Evolutionary conservation across 2,888 invertebrate genomes (phyloP), one percentile per base, ranked within the genome.

Genomic region (Limnephilus auricula): DNA sequence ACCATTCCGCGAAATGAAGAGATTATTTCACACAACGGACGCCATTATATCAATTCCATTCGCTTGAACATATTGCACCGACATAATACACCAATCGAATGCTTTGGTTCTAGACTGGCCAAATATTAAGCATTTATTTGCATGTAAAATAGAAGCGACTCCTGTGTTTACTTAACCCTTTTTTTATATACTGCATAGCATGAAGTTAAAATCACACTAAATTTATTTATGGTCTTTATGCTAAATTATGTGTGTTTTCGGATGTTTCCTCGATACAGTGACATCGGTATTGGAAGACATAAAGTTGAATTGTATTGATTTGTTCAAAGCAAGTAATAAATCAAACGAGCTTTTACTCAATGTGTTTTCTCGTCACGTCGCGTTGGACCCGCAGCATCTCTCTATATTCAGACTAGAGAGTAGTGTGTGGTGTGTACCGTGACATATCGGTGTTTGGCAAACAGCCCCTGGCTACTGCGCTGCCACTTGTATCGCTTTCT

Each of bases 1-100:
- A 88, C 92, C 92, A 93, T 93, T 93, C 91, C 86, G 89, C 85
- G 90, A 92, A 92, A 93, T 92, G 92, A 92, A 93, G 92, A 90
- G 93, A 92, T 93, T 93, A 92, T 93, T 93, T 91, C 91, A 85
- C 91, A 90, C 91, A 90, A 40, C 80, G 85, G 87, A 37, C 84
- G 34, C 88, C 86, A 89, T 92, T 90, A 90, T 92, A 90, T 90
- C 92, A 92, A 91, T 92, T 90, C 91, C 90, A 91, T 91, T 91
- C 89, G 40, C 40, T 85, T 65, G 18, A 92, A 87, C 90, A 78
- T 84, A 91, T 88, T 82, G 88, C 31, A 65, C 18, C 25, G 25
- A 65, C 13, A 18, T 65, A 65, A 65, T 65, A 18, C 18, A 65
- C 65, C 65, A 25, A 65, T 65, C 2, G 9, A 65, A 65, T 65